Conservation (phyloP, 2,888 invertebrate genomes). For the Acanthosepion esculentum region DNA sequence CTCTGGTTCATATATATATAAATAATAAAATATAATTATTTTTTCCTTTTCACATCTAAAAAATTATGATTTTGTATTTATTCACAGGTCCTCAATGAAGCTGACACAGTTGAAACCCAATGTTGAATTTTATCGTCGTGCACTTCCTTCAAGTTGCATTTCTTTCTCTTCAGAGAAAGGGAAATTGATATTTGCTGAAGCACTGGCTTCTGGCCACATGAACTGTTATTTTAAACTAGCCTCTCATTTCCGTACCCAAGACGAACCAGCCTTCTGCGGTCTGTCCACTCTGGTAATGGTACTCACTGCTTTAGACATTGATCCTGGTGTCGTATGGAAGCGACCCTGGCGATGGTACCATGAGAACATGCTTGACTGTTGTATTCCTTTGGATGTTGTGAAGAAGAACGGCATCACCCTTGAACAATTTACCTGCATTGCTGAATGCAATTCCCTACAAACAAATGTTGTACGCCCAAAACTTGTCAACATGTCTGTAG, state of each 20-base stretch:
- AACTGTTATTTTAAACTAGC: constrained; percentile 74
- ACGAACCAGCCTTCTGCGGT: constrained; percentile 76
- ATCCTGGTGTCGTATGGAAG: constrained; percentile 73
- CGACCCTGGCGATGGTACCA: constrained; percentile 76
- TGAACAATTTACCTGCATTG: constrained; percentile 73
- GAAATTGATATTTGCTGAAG: constrained; percentile 71
- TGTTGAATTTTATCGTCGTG: constrained; percentile 66
- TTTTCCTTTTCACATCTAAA: neutral
- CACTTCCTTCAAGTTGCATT: constrained; percentile 71
- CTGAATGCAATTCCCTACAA: constrained; percentile 72
- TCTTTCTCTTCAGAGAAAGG: constrained; percentile 72
- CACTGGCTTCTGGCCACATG: constrained; percentile 70
- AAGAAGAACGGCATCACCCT: constrained; percentile 71
- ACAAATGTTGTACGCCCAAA: constrained; percentile 54
- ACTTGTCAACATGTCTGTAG: constrained; percentile 51
- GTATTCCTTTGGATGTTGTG: constrained; percentile 70
- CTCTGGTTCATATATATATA: too few species aligned
- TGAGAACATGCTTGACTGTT: constrained; percentile 76
- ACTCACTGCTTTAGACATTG: constrained; percentile 74
- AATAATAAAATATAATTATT: neutral
- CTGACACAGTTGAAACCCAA: constrained; percentile 5
- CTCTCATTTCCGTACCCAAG: constrained; percentile 75
- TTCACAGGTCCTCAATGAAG: neutral
- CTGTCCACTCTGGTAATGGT: constrained; percentile 74
- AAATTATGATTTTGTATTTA: too few species aligned